Evolutionary conservation across 2,888 invertebrate genomes (phyloP).

Genomic region (Scrobipalpa costella): DNA sequence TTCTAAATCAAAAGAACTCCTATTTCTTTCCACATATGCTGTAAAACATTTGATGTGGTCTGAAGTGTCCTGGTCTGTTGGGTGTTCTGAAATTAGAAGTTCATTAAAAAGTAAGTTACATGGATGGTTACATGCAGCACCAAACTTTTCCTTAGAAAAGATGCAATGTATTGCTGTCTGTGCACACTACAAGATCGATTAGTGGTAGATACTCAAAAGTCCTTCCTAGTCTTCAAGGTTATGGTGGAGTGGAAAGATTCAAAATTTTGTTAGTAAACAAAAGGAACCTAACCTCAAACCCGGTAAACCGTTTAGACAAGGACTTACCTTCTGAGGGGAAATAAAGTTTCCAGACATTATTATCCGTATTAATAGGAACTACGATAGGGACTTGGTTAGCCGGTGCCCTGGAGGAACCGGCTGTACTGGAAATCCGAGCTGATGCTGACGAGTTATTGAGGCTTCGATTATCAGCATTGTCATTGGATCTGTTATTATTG

Average conservation of each 20-base stretch:
- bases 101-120: too few species aligned
- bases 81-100: slow-evolving; percentile 49
- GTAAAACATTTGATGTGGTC: slow-evolving; percentile 55
- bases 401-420: slow-evolving; percentile 63
- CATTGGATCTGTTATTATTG: slow-evolving; percentile 46
- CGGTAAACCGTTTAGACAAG: neutral
- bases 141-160: too few species aligned
- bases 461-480: slow-evolving; percentile 49
- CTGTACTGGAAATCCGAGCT: slow-evolving; percentile 45
- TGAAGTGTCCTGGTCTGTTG: slow-evolving; percentile 53
- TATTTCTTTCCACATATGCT: slow-evolving; percentile 60
- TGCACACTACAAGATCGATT: too few species aligned
- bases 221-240: too few species aligned
- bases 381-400: slow-evolving; percentile 66
- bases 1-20: slow-evolving; percentile 73
- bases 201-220: too few species aligned
- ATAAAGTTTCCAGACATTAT: slow-evolving; percentile 89
- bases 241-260: too few species aligned
- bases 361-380: slow-evolving; percentile 58
- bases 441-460: slow-evolving; percentile 54
- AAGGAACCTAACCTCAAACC: neutral
- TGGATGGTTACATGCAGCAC: too few species aligned
- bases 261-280: slow-evolving; percentile 25
- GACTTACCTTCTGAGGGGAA: slow-evolving; percentile 85
- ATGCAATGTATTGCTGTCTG: too few species aligned